phyloP scores from a whole-genome alignment of 1,140 invertebrate species.

The Neomicropteryx cornuta region DNA sequence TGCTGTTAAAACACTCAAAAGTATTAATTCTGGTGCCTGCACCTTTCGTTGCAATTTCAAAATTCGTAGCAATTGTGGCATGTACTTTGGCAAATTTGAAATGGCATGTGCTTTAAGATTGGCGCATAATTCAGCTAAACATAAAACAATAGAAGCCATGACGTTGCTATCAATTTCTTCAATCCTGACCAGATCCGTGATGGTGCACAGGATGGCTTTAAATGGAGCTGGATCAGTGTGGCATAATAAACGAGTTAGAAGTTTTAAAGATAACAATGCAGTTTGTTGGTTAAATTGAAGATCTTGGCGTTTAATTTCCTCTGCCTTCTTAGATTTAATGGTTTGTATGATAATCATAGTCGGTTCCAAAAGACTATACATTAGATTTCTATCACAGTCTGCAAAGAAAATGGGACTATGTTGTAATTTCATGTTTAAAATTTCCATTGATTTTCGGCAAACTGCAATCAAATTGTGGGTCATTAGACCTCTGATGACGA shows the following conservation, averaged over 20 bases:
- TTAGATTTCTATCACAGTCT: slow-evolving; percentile 31
- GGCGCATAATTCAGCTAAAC: slow-evolving; percentile 67
- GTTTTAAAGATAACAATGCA: slow-evolving; percentile 68
- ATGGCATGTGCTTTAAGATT: slow-evolving; percentile 65
- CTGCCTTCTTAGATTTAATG: slow-evolving; percentile 34
- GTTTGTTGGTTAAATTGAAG: slow-evolving; percentile 64
- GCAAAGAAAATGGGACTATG: slow-evolving; percentile 50
- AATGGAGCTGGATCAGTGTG: slow-evolving; percentile 50
- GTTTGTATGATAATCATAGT: slow-evolving; percentile 51
- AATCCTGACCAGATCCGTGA: slow-evolving; percentile 48
- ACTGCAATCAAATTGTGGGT: slow-evolving; percentile 56
- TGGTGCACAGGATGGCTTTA: slow-evolving; percentile 46
- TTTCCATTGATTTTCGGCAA: slow-evolving; percentile 68
- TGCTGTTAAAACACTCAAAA: slow-evolving; percentile 52
- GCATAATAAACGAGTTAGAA: slow-evolving; percentile 61
- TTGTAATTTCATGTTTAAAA: slow-evolving; percentile 70
- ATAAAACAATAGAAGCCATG: slow-evolving; percentile 62
- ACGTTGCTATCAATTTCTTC: slow-evolving; percentile 53
- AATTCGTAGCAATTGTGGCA: slow-evolving; percentile 63
- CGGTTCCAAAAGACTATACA: slow-evolving; percentile 46
- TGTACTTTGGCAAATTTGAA: slow-evolving; percentile 58
- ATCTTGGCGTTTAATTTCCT: slow-evolving; percentile 36
- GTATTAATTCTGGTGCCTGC: slow-evolving; percentile 39
- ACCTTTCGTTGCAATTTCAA: slow-evolving; percentile 33
- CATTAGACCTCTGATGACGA: slow-evolving; percentile 60